A percentile compares a stretch with the other conserved stretches of the same genome.
Evolutionary conservation across 2,888 invertebrate species (phyloP).

Genomic region (Blastobasis adustella): DNA sequence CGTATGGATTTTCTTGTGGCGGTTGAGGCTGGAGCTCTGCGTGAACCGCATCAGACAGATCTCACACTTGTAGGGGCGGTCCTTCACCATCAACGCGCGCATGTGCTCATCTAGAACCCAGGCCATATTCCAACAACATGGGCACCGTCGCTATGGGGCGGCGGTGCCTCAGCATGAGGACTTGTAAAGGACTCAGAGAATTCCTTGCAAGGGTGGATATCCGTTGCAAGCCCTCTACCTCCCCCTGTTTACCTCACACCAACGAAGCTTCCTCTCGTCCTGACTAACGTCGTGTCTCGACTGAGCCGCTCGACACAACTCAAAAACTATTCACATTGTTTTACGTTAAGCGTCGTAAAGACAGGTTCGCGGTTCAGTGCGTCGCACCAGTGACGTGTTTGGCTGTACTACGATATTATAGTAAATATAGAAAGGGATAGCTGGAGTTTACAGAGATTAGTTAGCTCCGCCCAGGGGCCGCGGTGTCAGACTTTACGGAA

Average conservation of each 20-base stretch:
- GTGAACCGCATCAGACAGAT: constrained; percentile 82
- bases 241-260: constrained; percentile 69
- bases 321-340: constrained; percentile 72
- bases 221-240: constrained; percentile 57
- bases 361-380: constrained; percentile 39
- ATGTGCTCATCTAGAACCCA: constrained; percentile 73
- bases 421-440: constrained; percentile 10
- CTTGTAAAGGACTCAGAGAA: constrained; percentile 38
- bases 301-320: constrained; percentile 53
- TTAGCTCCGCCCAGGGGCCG: constrained; percentile 42
- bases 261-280: constrained; percentile 65
- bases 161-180: constrained; percentile 26
- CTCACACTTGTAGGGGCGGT: constrained; percentile 79
- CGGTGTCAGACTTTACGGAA: constrained; percentile 5
- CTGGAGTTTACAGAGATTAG: constrained; percentile 18
- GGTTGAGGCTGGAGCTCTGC: constrained; percentile 82
- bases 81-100: constrained; percentile 72
- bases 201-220: constrained; percentile 11
- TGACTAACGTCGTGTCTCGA: constrained; percentile 40
- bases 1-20: constrained; percentile 82
- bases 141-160: constrained; percentile 19
- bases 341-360: constrained; percentile 50
- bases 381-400: constrained; percentile 55
- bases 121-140: constrained; percentile 52
- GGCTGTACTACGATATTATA: constrained; percentile 25